Percentiles rank a stretch among this genome's conserved stretches.
Conservation (phyloP, 92 coral and sea anemone species). For the Isaurus tuberculatus region DNA sequence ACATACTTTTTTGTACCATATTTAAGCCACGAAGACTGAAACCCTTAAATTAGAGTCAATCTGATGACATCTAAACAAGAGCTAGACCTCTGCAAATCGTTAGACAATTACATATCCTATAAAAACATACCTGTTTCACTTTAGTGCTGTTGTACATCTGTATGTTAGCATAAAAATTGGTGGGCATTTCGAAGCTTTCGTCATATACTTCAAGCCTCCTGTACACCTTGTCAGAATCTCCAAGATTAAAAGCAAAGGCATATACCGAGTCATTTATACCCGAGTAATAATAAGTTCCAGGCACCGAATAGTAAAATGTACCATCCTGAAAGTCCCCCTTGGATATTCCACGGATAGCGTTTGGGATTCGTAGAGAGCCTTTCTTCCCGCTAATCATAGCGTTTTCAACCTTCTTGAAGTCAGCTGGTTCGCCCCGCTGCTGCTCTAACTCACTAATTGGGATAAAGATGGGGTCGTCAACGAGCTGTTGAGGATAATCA, state of each 20-base stretch:
- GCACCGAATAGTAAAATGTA: constrained; percentile 76
- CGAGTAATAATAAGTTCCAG: constrained; percentile 94
- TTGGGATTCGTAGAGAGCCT: constrained; percentile 83
- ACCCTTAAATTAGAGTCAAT: no score
- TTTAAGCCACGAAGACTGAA: no score
- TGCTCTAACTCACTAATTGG: constrained; percentile 92
- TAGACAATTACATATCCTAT: neutral
- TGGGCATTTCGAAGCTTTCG: constrained; percentile 55
- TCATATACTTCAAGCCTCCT: constrained; percentile 84
- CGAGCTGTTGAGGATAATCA: constrained; percentile 70
- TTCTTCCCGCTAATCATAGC: constrained; percentile 91
- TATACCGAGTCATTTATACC: constrained; percentile 93
- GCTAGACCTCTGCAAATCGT: neutral
- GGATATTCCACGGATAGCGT: constrained; percentile 94
- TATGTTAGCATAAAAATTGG: constrained; percentile 76
- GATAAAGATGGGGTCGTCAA: constrained; percentile 98
- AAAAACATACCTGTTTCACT: constrained; percentile 74
- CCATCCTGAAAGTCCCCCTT: constrained; percentile 99
- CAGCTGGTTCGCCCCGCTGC: constrained; percentile 73
- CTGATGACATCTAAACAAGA: no score
- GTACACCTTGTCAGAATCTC: constrained; percentile 89
- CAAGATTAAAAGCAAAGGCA: constrained; percentile 95
- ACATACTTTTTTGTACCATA: neutral
- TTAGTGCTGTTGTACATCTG: constrained; percentile 82
- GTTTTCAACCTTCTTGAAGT: constrained; percentile 75